Evolutionary conservation across 2,888 invertebrate species (phyloP).

Genomic region (Eulithis testata): DNA sequence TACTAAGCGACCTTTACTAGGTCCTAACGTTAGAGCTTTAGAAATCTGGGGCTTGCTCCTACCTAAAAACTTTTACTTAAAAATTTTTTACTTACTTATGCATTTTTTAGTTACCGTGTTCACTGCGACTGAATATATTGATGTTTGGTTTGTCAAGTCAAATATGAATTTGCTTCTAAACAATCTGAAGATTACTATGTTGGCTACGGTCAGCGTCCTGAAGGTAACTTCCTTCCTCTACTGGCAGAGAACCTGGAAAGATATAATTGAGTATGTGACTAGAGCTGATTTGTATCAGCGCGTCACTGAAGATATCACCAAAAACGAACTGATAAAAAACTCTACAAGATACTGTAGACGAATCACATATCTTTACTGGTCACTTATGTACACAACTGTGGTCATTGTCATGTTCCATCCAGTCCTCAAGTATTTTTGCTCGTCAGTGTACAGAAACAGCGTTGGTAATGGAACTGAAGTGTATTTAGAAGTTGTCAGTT

Average conservation of each 20-base stretch:
- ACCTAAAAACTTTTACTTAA: conserved; percentile 54
- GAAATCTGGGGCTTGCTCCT: conserved; percentile 73
- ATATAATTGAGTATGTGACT: conserved; percentile 68
- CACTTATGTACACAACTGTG: conserved; percentile 69
- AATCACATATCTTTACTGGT: conserved; percentile 69
- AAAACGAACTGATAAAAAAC: conserved; percentile 49
- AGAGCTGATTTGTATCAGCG: conserved; percentile 62
- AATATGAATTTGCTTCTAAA: conserved; percentile 66
- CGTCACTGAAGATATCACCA: conserved; percentile 44
- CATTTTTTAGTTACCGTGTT: conserved; percentile 66
- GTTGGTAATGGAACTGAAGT: conserved; percentile 60
- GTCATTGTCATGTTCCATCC: conserved; percentile 65
- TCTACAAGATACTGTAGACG: conserved; percentile 69
- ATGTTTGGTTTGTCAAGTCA: conserved; percentile 70
- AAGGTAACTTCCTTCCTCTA: conserved; percentile 66
- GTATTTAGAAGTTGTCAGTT: conserved; percentile 69
- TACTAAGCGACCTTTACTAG: conserved; percentile 64
- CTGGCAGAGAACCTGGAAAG: conserved; percentile 67
- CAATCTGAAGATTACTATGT: conserved; percentile 72
- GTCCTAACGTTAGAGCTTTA: conserved; percentile 69
- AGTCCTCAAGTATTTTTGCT: conserved; percentile 59
- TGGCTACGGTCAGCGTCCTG: conserved; percentile 66
- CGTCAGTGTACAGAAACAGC: conserved; percentile 56
- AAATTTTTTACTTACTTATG: conserved; percentile 60
- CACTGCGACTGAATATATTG: conserved; percentile 66